Base-by-base conservation (phyloP, 1,140 invertebrate genomes). In the Drosophila pseudoobscura region DNA sequence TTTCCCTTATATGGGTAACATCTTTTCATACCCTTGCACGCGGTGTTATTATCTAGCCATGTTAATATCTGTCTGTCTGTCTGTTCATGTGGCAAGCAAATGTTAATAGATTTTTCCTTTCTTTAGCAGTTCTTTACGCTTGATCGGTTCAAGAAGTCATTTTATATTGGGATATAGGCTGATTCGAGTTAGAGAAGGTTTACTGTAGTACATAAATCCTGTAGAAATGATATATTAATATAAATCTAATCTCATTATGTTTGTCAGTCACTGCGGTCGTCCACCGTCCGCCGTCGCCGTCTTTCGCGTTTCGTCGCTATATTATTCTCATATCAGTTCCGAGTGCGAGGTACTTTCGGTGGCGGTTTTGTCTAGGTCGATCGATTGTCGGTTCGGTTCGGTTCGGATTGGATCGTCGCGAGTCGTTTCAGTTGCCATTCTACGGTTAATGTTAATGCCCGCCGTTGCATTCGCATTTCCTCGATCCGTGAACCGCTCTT, bases 391-490 rank as follows among this genome's bases (percentile, higher is more conserved):
- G 73, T 29, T 61, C 55, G 55, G 52, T 59, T 75, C 54, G 55
- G 44, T 35, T 58, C 52, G 73, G 66, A 63, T 52, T 58, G 52
- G 62, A 51, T 9, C 20, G 8, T 69, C 63, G 51, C 35, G 9
- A 39, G 35, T 39, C 35, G 35, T 39, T 73, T 85, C 59, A 85
- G 82, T 87, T 85, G 68, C 56, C 72, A 56, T 70, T 52, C 54
- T 47, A 75, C 79, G 80, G 76, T 80, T 84, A 87, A 77, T 87
- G 82, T 76, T 77, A 84, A 84, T 85, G 80, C 80, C 78, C 73
- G 55, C 66, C 35, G 79, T 75, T 83, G 80, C 82, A 76, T 77
- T 76, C 62, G 57, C 52, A 63, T 70, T 83, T 70, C 79, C 79
- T 75, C 57, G 75, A 68, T 69, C 63, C 59, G 72, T 75, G 71